Evolutionary conservation across 2,113 vertebrate species (phyloP).

Genomic region (Rostratula benghalensis): DNA sequence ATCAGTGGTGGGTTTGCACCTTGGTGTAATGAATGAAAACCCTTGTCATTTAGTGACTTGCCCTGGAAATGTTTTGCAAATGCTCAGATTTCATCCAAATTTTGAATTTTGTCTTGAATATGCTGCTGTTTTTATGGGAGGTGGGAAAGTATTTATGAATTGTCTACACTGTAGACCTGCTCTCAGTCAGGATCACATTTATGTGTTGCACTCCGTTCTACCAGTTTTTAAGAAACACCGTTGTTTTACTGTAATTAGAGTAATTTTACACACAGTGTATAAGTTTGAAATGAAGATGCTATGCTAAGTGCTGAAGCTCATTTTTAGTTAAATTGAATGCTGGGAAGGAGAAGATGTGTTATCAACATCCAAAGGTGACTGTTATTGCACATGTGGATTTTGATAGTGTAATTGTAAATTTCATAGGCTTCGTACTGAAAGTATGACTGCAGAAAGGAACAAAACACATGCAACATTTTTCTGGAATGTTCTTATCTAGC

Average conservation of each 20-base stretch:
- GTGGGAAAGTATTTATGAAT: not conserved
- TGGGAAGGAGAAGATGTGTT: not conserved
- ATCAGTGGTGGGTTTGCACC: not conserved
- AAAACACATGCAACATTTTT: not conserved
- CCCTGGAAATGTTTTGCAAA: not conserved
- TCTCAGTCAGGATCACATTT: not conserved
- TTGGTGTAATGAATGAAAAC: not conserved
- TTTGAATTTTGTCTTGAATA: not conserved
- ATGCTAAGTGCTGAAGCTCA: not conserved
- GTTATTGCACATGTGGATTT: not conserved
- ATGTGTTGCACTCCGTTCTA: not conserved
- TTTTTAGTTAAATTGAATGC: not conserved
- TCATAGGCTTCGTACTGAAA: not conserved
- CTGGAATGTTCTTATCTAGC: not conserved
- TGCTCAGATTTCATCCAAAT: not conserved
- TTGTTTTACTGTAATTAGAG: conserved; percentile 40
- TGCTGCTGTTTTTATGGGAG: not conserved
- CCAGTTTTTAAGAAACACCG: not conserved
- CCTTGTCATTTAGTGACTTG: not conserved
- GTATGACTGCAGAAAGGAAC: not conserved
- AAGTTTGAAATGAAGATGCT: not conserved
- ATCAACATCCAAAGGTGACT: not conserved
- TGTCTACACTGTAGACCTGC: not conserved
- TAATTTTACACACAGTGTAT: not conserved
- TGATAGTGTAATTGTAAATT: not conserved